phyloP scores from a whole-genome alignment of 2,797 vertebrate genomes.

The Chromobotia macracanthus region DNA sequence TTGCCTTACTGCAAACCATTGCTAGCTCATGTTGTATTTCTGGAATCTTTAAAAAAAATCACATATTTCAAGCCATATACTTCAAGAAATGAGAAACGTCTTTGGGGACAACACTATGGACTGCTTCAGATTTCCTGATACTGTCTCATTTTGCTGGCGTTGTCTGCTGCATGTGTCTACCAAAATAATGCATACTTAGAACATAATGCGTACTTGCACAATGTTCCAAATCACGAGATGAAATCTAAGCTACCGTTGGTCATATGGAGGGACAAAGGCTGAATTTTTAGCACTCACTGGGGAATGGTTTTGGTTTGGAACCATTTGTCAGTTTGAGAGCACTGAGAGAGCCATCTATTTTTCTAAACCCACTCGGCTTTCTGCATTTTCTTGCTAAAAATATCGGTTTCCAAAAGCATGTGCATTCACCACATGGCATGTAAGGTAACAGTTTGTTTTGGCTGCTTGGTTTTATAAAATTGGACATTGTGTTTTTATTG shows the following conservation, averaged over 20 bases:
- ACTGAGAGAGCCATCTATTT: conserved; percentile 26
- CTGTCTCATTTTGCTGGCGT: conserved; percentile 39
- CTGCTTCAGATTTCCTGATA: conserved; percentile 26
- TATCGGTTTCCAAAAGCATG: conserved; percentile 10
- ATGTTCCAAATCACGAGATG: conserved; percentile 33
- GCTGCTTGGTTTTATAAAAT: conserved; percentile 3
- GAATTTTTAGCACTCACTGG: conserved; percentile 48
- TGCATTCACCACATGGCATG: conserved; percentile 1
- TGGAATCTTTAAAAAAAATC: conserved; percentile 65
- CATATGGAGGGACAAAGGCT: conserved; percentile 20
- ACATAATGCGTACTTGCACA: conserved; percentile 23
- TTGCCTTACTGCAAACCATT: conserved; percentile 69
- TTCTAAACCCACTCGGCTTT: conserved; percentile 21
- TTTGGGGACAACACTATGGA: conserved; percentile 44
- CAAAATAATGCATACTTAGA: conserved; percentile 39
- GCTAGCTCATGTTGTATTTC: conserved; percentile 66
- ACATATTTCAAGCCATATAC: conserved; percentile 63
- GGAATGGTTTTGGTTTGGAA: conserved; percentile 51
- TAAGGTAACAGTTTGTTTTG: not conserved
- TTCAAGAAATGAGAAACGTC: conserved; percentile 37
- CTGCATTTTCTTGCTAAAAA: conserved; percentile 23
- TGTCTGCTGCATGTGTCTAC: not conserved
- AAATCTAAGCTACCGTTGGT: conserved; percentile 49
- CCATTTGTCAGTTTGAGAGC: conserved; percentile 44
- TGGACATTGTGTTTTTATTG: not conserved